Percentiles rank a stretch among this genome's conserved stretches.
These are phyloP conservation scores for Psix sp. DNA, from an alignment of 1,140 invertebrate genomes.

Conservation along the genomic window DNA sequence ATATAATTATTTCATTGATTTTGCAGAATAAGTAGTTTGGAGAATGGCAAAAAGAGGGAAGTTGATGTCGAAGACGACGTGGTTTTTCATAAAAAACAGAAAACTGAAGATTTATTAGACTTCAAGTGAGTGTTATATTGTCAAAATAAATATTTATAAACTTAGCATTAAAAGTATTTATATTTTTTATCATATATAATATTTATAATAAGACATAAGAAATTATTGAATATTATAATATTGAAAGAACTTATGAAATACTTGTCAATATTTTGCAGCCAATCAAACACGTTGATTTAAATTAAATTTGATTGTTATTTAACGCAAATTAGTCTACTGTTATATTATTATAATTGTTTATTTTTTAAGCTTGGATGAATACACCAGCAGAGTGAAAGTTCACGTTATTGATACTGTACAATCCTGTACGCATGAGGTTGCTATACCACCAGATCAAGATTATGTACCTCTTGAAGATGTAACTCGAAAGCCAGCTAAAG, in stretches of 20 bases:
- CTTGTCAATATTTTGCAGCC: neutral
- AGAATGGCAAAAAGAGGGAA: constrained; percentile 13
- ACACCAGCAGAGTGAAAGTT: constrained; percentile 11
- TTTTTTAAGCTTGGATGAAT: constrained; percentile 67
- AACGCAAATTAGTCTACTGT: neutral
- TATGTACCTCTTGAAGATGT: constrained; percentile 85
- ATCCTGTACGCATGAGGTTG: constrained; percentile 95
- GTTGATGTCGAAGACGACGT: constrained; percentile 3
- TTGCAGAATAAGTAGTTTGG: constrained; percentile 9
- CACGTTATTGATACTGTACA: constrained; percentile 93
- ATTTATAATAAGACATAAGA: no score
- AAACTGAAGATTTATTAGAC: constrained; percentile 21
- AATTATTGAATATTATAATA: no score
- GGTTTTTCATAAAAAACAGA: constrained; percentile 19
- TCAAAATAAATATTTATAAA: neutral
- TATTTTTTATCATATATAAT: no score
- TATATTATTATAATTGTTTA: constrained; percentile 1
- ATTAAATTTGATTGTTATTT: no score
- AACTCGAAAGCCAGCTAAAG: constrained; percentile 87
- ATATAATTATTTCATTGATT: neutral
- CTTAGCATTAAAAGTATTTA: neutral
- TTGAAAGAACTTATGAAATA: no score
- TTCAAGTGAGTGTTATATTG: constrained; percentile 62
- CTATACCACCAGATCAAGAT: constrained; percentile 89
- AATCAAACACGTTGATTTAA: no score